phyloP scores from a whole-genome alignment of 2,888 invertebrate species.

The Linnaemya vulpina region DNA sequence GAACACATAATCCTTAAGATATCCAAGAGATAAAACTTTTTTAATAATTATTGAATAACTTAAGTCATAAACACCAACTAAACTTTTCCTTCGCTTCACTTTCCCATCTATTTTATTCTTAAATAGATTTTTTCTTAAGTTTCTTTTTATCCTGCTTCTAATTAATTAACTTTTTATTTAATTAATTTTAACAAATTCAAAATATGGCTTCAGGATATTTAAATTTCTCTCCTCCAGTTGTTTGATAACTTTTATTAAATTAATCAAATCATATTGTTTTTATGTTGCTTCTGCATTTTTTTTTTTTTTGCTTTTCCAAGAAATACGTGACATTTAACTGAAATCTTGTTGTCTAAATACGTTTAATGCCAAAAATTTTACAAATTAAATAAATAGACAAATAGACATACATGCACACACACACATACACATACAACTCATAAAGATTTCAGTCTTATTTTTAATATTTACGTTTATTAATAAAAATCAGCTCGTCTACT shows the following conservation, averaged over 20 bases:
- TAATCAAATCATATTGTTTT: constrained; percentile 33
- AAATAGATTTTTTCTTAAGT: background rate
- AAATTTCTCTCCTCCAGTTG: background rate
- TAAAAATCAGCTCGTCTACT: constrained; percentile 47
- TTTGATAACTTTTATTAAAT: constrained; percentile 1
- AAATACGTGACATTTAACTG: constrained; percentile 70
- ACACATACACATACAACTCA: background rate
- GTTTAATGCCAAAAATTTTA: constrained; percentile 49
- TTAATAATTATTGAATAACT: too few relatives aligned
- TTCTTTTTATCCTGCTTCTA: background rate
- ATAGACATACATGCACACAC: background rate
- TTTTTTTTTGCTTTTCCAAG: constrained; percentile 34
- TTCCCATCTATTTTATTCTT: too few relatives aligned
- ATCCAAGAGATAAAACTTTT: too few relatives aligned
- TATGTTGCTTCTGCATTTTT: background rate
- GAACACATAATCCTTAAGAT: too few relatives aligned
- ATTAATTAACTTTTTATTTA: constrained; percentile 29
- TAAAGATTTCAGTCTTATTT: constrained; percentile 35
- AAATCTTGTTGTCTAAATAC: constrained; percentile 61
- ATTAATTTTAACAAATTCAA: constrained; percentile 10
- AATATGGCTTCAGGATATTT: constrained; percentile 27
- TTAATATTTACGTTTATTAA: constrained; percentile 70
- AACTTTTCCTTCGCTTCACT: too few relatives aligned
- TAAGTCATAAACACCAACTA: too few relatives aligned
- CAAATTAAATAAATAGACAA: constrained; percentile 47